phyloP scores from a whole-genome alignment of 2,113 vertebrate species.

The Lasiurus cinereus region DNA sequence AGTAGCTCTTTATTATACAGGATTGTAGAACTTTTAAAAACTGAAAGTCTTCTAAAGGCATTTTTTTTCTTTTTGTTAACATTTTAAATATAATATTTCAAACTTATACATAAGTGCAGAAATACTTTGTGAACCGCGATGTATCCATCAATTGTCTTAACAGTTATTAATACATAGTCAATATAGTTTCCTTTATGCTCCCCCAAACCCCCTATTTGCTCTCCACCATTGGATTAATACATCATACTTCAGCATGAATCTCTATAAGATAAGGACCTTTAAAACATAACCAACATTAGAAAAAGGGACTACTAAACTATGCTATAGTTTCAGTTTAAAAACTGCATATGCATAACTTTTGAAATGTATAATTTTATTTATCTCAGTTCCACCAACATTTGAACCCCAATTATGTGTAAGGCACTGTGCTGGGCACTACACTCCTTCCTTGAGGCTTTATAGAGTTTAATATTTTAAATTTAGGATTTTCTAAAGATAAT shows the following conservation, averaged over 20 bases:
- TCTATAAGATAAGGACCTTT: background rate
- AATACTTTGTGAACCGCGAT: background rate
- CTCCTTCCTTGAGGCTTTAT: background rate
- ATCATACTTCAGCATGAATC: background rate
- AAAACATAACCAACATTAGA: background rate
- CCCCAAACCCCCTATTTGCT: background rate
- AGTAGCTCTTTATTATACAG: too few species aligned
- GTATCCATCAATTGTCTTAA: background rate
- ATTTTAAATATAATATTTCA: background rate
- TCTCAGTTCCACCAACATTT: background rate
- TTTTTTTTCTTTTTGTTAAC: background rate
- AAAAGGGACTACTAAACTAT: background rate
- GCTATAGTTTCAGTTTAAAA: background rate
- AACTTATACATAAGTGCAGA: background rate
- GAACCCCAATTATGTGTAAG: background rate
- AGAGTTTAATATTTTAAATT: background rate
- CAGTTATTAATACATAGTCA: background rate
- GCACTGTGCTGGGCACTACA: background rate
- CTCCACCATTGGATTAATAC: background rate
- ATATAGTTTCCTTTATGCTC: background rate
- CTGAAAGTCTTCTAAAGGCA: background rate
- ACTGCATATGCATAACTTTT: background rate
- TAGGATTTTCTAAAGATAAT: background rate
- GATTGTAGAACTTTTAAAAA: background rate
- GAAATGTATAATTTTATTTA: background rate